phyloP scores from a whole-genome alignment of 2,797 vertebrate species.

The Arrhamphus sclerolepis region DNA sequence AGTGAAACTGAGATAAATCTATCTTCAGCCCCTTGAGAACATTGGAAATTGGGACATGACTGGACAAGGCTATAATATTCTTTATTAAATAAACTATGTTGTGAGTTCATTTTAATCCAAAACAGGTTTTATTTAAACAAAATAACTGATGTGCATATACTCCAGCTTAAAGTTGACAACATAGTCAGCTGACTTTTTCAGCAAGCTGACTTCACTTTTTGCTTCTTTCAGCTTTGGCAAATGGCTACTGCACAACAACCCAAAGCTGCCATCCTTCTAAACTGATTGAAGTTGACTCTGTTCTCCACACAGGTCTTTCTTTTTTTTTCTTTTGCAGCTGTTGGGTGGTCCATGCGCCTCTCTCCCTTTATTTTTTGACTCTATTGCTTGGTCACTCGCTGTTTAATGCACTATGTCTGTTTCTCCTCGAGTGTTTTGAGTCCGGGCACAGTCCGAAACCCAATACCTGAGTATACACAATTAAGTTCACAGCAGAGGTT shows the following conservation, averaged over 20 bases:
- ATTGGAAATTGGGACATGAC: no score
- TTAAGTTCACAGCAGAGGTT: conserved; percentile 79
- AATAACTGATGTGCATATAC: not conserved
- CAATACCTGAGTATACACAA: conserved; percentile 75
- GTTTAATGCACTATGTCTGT: conserved; percentile 68
- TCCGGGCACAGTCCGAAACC: conserved; percentile 58
- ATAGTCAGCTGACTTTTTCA: conserved; percentile 1
- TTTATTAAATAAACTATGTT: no score
- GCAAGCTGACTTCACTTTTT: not conserved
- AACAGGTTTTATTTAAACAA: no score
- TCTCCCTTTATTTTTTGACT: conserved; percentile 29
- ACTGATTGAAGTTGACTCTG: conserved; percentile 62
- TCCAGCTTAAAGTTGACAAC: not conserved
- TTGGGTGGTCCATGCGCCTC: conserved; percentile 74
- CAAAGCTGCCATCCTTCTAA: conserved; percentile 50
- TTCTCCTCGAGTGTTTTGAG: conserved; percentile 66
- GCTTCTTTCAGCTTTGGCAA: conserved; percentile 26
- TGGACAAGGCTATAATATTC: no score
- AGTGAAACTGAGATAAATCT: no score
- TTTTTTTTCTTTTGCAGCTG: conserved; percentile 74
- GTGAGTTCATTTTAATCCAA: no score
- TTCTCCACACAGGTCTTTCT: conserved; percentile 44
- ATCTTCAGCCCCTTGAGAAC: no score
- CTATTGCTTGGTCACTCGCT: conserved; percentile 56
- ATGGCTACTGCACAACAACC: conserved; percentile 40